Evolutionary conservation across 1,140 invertebrate species (phyloP), one percentile per base, ranked within the genome.

Genomic region (Drosophila malerkotliana): DNA sequence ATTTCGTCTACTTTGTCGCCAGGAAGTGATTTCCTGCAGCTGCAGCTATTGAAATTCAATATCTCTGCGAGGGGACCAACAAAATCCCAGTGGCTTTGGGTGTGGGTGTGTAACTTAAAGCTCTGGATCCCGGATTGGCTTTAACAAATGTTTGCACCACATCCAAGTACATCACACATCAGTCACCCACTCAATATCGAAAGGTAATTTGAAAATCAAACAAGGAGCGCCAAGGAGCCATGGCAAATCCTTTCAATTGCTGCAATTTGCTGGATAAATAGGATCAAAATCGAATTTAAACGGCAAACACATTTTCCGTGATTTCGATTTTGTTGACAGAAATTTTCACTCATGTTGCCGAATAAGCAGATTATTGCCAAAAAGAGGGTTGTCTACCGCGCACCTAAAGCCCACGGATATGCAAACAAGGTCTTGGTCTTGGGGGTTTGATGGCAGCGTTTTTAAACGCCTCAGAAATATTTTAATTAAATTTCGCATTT

Each of bases 261-360:
- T 75, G 77, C 87, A 90, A 90, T 90, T 90, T 90, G 68, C 79
- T 80, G 87, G 87, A 90, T 90, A 90, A 90, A 90, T 88, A 87
- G 87, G 87, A 90, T 90, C 82, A 90, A 90, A 90, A 90, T 90
- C 87, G 82, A 90, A 90, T 90, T 90, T 90, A 90, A 90, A 90
- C 64, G 82, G 87, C 77, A 90, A 90, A 90, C 87, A 90, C 90
- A 90, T 90, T 90, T 83, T 85, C 68, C 73, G 54, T 76, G 83
- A 87, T 82, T 85, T 87, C 83, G 78, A 90, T 79, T 89, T 80
- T 89, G 81, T 90, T 90, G 85, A 90, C 85, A 90, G 78, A 90
- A 90, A 81, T 90, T 90, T 90, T 90, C 85, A 87, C 85, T 90
- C 77, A 82, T 85, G 78, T 54, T 72, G 85, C 81, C 64, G 74